These are phyloP conservation scores for Diadegma fenestrale DNA, from an alignment of 2,888 invertebrate genomes.

Conservation along the genomic window DNA sequence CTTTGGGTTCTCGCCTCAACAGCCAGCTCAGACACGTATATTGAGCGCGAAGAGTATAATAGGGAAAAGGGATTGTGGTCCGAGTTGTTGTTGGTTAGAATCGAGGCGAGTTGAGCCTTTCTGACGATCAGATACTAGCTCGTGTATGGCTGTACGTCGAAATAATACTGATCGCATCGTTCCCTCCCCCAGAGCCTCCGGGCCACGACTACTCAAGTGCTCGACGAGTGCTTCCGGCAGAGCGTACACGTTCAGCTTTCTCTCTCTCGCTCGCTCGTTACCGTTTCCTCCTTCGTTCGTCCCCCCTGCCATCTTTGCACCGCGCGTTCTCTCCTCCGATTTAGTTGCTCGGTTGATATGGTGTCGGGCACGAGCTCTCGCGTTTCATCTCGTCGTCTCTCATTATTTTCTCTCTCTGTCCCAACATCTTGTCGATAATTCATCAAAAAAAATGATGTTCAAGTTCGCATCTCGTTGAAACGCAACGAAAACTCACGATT, in stretches of 20 bases:
- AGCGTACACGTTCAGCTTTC: constrained; percentile 69
- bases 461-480: no score
- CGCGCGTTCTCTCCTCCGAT: not conserved
- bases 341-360: constrained; percentile 23
- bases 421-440: not conserved
- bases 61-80: constrained; percentile 16
- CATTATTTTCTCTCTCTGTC: constrained; percentile 12
- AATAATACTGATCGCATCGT: constrained; percentile 70
- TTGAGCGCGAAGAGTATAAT: not conserved
- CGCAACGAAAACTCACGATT: no score
- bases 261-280: constrained; percentile 69
- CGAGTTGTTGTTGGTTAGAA: not conserved
- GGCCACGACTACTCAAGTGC: constrained; percentile 70
- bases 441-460: not conserved
- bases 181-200: constrained; percentile 58
- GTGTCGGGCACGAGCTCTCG: constrained; percentile 67
- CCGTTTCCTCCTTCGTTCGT: constrained; percentile 68
- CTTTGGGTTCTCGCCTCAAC: not conserved
- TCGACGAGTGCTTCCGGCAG: constrained; percentile 75
- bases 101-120: constrained; percentile 21
- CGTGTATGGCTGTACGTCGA: constrained; percentile 51
- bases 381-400: constrained; percentile 19
- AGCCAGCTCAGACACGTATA: not conserved
- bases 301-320: not conserved
- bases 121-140: not conserved